These are phyloP conservation scores for Whitmania pigra DNA, from an alignment of 1,140 invertebrate genomes.

Conservation along the genomic window DNA sequence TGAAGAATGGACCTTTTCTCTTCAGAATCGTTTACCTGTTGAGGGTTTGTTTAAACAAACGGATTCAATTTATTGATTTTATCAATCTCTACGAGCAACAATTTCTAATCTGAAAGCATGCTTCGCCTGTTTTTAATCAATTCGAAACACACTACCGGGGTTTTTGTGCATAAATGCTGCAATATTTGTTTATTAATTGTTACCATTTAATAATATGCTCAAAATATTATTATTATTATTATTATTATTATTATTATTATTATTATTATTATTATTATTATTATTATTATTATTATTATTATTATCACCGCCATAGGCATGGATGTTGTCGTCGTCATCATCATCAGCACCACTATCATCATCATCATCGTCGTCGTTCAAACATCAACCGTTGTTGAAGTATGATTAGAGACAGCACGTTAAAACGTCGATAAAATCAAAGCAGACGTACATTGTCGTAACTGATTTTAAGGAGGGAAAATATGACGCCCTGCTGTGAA, in stretches of 20 bases:
- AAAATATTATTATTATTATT: too few species aligned
- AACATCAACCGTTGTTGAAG: too few species aligned
- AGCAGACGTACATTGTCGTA: conserved; percentile 76
- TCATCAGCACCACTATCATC: conserved; percentile 25
- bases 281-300: too few species aligned
- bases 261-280: not conserved
- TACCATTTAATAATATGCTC: too few species aligned
- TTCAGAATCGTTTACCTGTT: conserved; percentile 6
- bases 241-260: too few species aligned
- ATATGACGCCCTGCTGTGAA: conserved; percentile 97
- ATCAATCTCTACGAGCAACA: conserved; percentile 37
- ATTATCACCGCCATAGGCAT: conserved; percentile 37
- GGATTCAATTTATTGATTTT: too few species aligned
- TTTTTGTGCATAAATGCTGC: too few species aligned
- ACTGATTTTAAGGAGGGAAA: conserved; percentile 85
- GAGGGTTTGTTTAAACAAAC: not conserved
- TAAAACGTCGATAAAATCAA: conserved; percentile 45
- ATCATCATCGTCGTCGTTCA: conserved; percentile 39
- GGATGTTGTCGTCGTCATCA: conserved; percentile 22
- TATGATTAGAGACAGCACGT: not conserved
- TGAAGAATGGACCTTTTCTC: conserved; percentile 79
- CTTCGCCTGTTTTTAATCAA: too few species aligned
- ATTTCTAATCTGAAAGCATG: too few species aligned
- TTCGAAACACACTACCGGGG: too few species aligned
- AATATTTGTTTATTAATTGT: too few species aligned